Base-by-base conservation (phyloP, 1,140 invertebrate genomes). In the Xylocopa sonorina region DNA sequence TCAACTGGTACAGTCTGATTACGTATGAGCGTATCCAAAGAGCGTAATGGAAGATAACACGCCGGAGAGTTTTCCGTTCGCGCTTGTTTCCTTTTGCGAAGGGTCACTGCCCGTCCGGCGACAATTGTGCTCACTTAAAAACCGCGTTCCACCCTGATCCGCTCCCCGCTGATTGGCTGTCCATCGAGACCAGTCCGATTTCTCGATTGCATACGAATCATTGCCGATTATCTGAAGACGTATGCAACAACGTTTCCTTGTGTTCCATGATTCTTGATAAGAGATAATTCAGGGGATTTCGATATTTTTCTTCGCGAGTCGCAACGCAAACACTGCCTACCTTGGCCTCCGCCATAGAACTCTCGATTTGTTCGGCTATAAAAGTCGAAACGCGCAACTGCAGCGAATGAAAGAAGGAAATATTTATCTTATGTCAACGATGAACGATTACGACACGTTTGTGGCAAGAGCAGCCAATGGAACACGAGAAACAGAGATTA, bases 1-100 rank as follows among this genome's bases (percentile, higher is more conserved):
- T 77, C 79, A 77, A 69, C 18, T 69, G 43, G 29, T 48, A 79
- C 76, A 43, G 55, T 79, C 29, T 41, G 69, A 74, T 67, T 68
- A 63, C 46, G 41, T 50, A 27, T 7, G 34, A 50, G 57, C 60
- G 43, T 51, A 43, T 66, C 32, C 27, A 21, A n/a, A 7, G 27
- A 78, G 50, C 38, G 18, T 51, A 66, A 60, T 43, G 29, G 32
- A 69, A 53, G 80, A 81, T 81, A 81, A 72, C 58, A 14, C n/a
- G 2, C 9, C 1, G 16, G 21, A 46, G 9, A 43, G 24, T 58
- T 55, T 46, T 24, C 27, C n/a, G 18, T 64, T 43, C 38, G 29
- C 27, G 48, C 16, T 46, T 10, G 6, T 29, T 46, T 32, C 5
- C 27, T 71, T 32, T 55, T 2, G 43, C 18, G 5, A 48, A 46